A percentile compares a stretch with the other conserved stretches of the same genome.
Evolutionary conservation across 2,797 vertebrate species (phyloP).

Genomic region (Hippocampus kuda): DNA sequence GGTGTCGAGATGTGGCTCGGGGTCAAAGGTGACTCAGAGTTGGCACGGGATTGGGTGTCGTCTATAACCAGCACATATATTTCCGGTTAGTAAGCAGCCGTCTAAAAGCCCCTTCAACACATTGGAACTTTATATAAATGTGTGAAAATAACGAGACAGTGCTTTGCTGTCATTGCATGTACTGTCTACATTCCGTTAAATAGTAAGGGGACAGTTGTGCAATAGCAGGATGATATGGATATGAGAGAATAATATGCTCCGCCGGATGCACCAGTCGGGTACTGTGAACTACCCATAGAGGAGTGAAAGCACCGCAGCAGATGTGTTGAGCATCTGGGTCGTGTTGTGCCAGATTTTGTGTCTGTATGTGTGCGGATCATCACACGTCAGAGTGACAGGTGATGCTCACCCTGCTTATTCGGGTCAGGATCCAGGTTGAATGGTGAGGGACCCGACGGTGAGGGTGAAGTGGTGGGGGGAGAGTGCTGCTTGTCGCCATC

Average conservation of each 20-base stretch:
- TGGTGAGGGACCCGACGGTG: conserved; percentile 35
- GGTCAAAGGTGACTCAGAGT: conserved; percentile 43
- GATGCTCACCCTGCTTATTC: conserved; percentile 55
- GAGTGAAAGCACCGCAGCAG: not conserved
- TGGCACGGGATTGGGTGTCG: conserved; percentile 41
- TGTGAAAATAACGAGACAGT: not conserved
- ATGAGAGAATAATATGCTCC: not conserved
- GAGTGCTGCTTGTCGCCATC: conserved; percentile 65
- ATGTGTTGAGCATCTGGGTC: not conserved
- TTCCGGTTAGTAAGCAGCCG: conserved; percentile 18
- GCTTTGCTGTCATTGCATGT: not conserved
- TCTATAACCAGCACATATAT: conserved; percentile 47
- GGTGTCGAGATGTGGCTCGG: conserved; percentile 28
- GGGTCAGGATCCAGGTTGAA: conserved; percentile 49
- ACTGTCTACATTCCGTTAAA: not conserved
- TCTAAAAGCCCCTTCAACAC: not conserved
- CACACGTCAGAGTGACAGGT: not conserved
- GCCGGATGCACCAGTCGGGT: not conserved
- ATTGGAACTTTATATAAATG: not conserved
- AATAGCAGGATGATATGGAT: not conserved
- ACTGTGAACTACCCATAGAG: not conserved
- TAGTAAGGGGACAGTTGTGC: not conserved
- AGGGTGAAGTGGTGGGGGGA: conserved; percentile 38
- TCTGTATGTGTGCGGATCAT: not conserved
- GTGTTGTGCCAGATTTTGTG: conserved; percentile 1